phyloP scores from a whole-genome alignment of 2,113 vertebrate genomes.

The Chamaea fasciata region DNA sequence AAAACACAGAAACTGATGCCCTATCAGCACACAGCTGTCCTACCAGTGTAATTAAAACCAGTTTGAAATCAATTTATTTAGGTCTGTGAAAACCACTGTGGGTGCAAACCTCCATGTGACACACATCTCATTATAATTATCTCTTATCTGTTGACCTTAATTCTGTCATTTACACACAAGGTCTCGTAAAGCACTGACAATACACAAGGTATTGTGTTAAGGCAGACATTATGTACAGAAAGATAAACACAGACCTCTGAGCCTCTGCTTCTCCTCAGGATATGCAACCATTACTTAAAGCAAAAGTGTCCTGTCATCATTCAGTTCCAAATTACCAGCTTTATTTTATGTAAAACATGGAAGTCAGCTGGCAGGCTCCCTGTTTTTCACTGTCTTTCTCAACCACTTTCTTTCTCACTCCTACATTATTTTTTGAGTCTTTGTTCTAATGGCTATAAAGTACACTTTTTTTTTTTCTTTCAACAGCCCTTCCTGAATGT shows the following conservation, averaged over 20 bases:
- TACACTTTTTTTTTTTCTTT: not conserved
- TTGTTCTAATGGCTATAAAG: not conserved
- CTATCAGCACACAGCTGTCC: not conserved
- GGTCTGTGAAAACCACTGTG: not conserved
- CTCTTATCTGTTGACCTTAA: not conserved
- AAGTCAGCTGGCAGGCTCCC: not conserved
- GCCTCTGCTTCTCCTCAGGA: not conserved
- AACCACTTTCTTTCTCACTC: not conserved
- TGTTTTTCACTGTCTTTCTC: not conserved
- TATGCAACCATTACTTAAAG: not conserved
- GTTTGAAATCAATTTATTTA: constrained; percentile 11
- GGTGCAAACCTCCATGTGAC: not conserved
- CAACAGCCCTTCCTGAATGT: not conserved
- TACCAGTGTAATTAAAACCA: constrained; percentile 13
- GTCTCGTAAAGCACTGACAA: not conserved
- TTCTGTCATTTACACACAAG: not conserved
- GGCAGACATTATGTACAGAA: not conserved
- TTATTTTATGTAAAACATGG: not conserved
- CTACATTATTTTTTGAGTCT: not conserved
- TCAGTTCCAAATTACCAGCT: not conserved
- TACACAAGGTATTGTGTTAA: not conserved
- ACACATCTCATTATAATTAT: not conserved
- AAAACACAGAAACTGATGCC: constrained; percentile 24
- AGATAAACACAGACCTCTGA: not conserved
- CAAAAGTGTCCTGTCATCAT: not conserved